phyloP scores from a whole-genome alignment of 2,888 invertebrate genomes.

The Pollenia angustigena region DNA sequence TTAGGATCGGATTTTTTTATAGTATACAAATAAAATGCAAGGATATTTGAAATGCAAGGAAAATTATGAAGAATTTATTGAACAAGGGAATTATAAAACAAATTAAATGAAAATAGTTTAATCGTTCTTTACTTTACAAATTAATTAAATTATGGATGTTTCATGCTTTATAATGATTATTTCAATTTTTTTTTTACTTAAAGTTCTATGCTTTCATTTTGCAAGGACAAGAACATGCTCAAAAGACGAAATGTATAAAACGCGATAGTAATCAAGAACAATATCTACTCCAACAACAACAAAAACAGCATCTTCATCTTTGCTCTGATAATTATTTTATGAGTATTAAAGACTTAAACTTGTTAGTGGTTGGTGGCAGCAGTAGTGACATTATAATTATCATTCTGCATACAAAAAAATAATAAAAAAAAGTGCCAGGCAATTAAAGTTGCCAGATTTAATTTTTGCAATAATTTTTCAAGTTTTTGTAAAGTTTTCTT shows the following conservation, averaged over 20 bases:
- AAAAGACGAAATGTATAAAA: conserved; percentile 3
- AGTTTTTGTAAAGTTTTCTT: too few species aligned
- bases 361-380: not conserved
- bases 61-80: too few species aligned
- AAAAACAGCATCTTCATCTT: not conserved
- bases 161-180: conserved; percentile 7
- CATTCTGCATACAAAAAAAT: conserved; percentile 10
- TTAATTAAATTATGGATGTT: conserved; percentile 54
- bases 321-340: conserved; percentile 46
- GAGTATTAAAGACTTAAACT: conserved; percentile 13
- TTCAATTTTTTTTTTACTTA: not conserved
- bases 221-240: conserved; percentile 1
- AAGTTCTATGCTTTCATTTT: not conserved
- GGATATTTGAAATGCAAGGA: not conserved
- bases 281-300: conserved; percentile 14
- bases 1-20: too few species aligned
- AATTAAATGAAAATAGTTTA: not conserved
- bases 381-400: conserved; percentile 54
- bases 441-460: too few species aligned
- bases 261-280: conserved; percentile 24
- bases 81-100: not conserved
- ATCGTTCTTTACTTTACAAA: conserved; percentile 29
- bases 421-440: not conserved
- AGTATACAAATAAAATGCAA: too few species aligned
- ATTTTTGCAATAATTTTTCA: too few species aligned